These are phyloP conservation scores for Margarornis squamiger DNA, from an alignment of 2,797 vertebrate genomes.

Conservation along the genomic window DNA sequence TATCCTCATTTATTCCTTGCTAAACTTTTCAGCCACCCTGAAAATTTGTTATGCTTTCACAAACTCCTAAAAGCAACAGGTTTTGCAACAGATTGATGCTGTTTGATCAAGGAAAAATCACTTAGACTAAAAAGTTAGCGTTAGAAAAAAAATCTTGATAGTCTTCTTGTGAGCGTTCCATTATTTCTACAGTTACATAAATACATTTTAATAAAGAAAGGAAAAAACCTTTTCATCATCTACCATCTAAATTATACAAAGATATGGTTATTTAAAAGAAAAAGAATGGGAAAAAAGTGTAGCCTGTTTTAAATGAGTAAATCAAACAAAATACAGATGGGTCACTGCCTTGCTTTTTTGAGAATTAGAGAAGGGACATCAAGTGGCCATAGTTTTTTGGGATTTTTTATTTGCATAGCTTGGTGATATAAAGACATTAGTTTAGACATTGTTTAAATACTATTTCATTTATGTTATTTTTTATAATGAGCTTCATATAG, in stretches of 20 bases:
- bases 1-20: not conserved
- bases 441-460: not conserved
- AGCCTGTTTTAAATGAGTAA: not conserved
- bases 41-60: not conserved
- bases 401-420: not conserved
- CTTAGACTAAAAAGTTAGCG: not conserved
- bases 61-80: not conserved
- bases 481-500: not conserved
- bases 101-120: not conserved
- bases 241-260: not conserved
- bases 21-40: not conserved
- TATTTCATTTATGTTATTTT: not conserved
- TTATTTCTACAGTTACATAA: not conserved
- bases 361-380: not conserved
- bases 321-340: not conserved
- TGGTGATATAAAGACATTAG: not conserved
- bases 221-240: not conserved
- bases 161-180: not conserved
- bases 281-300: rapidly evolving
- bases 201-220: not conserved
- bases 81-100: not conserved
- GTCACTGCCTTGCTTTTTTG: not conserved
- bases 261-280: not conserved
- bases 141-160: not conserved
- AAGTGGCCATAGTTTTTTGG: not conserved